These are phyloP conservation scores for Lagenorhynchus albirostris DNA, from an alignment of 2,113 vertebrate species.

Conservation along the genomic window DNA sequence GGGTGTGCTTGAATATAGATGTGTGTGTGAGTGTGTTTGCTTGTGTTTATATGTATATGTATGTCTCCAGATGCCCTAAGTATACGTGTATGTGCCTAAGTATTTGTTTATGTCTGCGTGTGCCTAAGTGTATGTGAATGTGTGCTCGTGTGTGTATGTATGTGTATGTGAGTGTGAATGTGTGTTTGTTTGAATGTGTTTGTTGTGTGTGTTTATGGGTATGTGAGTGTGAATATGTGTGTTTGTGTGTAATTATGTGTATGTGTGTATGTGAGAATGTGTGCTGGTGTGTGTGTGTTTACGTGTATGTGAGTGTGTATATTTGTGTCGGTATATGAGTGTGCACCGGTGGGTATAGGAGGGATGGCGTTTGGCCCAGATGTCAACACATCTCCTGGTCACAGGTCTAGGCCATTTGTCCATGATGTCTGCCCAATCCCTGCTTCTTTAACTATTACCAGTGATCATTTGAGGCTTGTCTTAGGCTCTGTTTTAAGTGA, in stretches of 20 bases:
- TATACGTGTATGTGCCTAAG: neutral
- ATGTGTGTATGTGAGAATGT: neutral
- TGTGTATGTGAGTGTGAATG: neutral
- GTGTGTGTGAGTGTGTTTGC: neutral
- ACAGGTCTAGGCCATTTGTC: neutral
- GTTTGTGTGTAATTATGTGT: neutral
- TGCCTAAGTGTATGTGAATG: neutral
- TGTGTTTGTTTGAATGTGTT: neutral
- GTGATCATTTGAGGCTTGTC: neutral
- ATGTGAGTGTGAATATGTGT: neutral
- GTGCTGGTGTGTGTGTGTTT: neutral
- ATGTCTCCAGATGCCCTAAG: neutral
- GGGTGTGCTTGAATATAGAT: neutral
- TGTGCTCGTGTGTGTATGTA: neutral
- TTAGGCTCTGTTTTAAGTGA: neutral
- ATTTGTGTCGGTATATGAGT: too few relatives aligned
- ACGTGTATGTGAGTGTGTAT: neutral
- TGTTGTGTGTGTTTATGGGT: neutral
- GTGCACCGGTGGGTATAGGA: neutral
- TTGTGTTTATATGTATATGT: too few relatives aligned
- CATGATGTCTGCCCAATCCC: neutral
- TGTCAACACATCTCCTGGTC: neutral
- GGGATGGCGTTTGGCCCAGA: neutral
- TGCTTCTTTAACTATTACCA: neutral
- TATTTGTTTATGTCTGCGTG: fast-evolving